Evolutionary conservation across 2,888 invertebrate genomes (phyloP), one percentile per base, ranked within the genome.

Genomic region (Drosophila algonquin): DNA sequence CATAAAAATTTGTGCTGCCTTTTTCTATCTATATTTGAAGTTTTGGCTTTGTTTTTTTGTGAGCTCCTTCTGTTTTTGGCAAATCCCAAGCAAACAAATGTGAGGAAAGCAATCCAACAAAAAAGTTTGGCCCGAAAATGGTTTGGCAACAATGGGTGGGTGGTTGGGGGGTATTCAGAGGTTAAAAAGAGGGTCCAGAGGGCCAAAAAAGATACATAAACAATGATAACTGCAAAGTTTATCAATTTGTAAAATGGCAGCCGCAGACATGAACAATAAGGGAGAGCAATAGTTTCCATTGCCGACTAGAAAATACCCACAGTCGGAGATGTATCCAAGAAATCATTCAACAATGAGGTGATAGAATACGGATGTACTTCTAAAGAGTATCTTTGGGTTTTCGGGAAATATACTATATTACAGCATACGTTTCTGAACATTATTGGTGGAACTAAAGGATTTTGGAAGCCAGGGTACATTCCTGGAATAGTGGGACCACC

Each of bases 211-310:
- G 87, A 79, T 81, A 81, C 87, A 85, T 80, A 87, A 80, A 74
- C 87, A 87, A 80, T 79, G 84, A 84, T 87, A 87, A 85, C 87
- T 82, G 73, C 65, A 80, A 81, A 85, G 79, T 87, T 87, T 85
- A 83, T 87, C 87, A 85, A 85, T 85, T 87, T 85, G 76, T 80
- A 83, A 86, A 85, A 87, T 87, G 79, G 72, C 81, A 68, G 75
- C 69, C 64, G 64, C 65, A 60, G 73, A 59, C 51, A 56, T 53
- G 52, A 56, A 52, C 64, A 46, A 12, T 21, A 21, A 21, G 21
- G 3, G 21, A 21, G 21, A 21, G 21, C 3, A 21, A 32, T 10
- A 40, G 40, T 2, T 7, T 7, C 7, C 7, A n/a, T n/a, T 14
- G 6, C 6, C n/a, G 7, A 14, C 40, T 40, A n/a, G 40, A n/a